These are phyloP conservation scores for Lepidostoma basale DNA, from an alignment of 1,140 invertebrate genomes.

Conservation along the genomic window DNA sequence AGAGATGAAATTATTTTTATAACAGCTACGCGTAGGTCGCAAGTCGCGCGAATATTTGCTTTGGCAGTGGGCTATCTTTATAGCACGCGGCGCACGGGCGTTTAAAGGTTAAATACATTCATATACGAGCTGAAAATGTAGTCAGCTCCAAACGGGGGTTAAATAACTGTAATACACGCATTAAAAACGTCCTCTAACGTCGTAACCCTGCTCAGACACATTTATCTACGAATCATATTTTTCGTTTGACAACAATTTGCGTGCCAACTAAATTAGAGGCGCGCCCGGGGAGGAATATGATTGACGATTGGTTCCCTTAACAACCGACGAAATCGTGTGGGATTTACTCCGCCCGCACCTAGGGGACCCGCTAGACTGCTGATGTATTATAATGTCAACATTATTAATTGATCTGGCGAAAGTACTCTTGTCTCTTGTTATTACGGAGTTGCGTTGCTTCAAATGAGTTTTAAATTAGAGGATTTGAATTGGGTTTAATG, in stretches of 20 bases:
- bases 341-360: constrained; percentile 1
- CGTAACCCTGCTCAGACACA: too few species aligned
- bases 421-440: constrained; percentile 1
- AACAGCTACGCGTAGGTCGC: too few species aligned
- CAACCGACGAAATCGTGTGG: not conserved
- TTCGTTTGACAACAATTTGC: constrained; percentile 10
- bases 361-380: not conserved
- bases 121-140: too few species aligned
- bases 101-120: too few species aligned
- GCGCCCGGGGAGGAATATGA: not conserved
- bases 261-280: not conserved
- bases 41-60: too few species aligned
- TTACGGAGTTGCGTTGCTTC: not conserved
- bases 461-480: constrained; percentile 10
- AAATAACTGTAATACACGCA: too few species aligned
- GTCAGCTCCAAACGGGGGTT: too few species aligned
- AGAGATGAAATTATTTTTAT: too few species aligned
- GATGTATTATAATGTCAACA: constrained; percentile 24
- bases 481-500: not conserved
- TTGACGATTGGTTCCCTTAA: constrained; percentile 3
- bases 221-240: constrained; percentile 4
- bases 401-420: constrained; percentile 24
- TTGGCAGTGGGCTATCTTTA: too few species aligned
- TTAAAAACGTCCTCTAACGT: too few species aligned
- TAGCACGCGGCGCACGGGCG: too few species aligned